These are phyloP conservation scores for Tanytarsus gracilentus DNA, from an alignment of 2,888 invertebrate species.

Conservation along the genomic window DNA sequence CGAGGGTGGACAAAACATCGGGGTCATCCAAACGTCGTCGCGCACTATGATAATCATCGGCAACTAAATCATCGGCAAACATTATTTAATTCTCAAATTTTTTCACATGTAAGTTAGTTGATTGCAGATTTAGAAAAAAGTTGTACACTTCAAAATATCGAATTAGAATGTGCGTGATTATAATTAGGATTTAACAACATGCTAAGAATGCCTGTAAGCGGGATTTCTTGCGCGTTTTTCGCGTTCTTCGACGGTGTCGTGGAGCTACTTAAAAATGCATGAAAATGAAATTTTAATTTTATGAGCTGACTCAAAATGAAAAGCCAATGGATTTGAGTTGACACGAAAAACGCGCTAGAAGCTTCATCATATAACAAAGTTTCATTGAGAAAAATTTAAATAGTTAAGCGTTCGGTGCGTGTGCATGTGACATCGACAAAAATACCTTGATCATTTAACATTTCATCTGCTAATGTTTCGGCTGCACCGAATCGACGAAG, in stretches of 20 bases:
- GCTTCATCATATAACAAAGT: constrained; percentile 27
- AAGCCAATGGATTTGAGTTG: neutral
- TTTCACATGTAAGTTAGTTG: neutral
- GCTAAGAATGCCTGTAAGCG: constrained; percentile 8
- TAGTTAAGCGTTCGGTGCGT: neutral
- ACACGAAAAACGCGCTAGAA: constrained; percentile 9
- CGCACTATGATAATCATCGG: constrained; percentile 64
- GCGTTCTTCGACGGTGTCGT: neutral
- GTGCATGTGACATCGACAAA: neutral
- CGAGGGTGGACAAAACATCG: constrained; percentile 62
- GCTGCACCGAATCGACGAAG: constrained; percentile 61
- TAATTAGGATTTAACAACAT: constrained; percentile 6
- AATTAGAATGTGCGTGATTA: neutral
- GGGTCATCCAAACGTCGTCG: constrained; percentile 60
- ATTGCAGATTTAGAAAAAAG: neutral
- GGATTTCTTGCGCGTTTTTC: neutral
- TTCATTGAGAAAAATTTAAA: constrained; percentile 15
- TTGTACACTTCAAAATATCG: neutral
- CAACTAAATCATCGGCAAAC: constrained; percentile 53
- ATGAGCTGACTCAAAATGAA: neutral
- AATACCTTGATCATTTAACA: constrained; percentile 71
- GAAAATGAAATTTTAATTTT: neutral
- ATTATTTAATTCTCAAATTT: neutral
- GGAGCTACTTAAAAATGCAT: neutral
- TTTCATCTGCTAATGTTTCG: constrained; percentile 55